These are phyloP conservation scores for Dastarcus helophoroides DNA, from an alignment of 2,888 invertebrate species.

Conservation along the genomic window DNA sequence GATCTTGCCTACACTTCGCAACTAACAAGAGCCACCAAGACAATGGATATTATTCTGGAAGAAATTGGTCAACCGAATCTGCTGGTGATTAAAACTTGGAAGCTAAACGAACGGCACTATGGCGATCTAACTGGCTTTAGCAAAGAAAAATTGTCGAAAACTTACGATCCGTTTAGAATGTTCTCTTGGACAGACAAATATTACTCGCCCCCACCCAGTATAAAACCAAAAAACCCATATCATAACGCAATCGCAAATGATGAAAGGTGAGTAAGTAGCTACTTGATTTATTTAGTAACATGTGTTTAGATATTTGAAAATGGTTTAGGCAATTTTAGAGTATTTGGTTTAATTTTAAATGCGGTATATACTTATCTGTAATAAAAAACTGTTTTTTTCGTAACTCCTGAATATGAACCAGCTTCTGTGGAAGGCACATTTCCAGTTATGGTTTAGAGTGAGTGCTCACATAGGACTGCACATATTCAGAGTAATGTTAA, in stretches of 20 bases:
- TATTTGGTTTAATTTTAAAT: no score
- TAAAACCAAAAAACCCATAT: conserved; percentile 64
- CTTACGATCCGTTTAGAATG: conserved; percentile 67
- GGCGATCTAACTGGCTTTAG: conserved; percentile 77
- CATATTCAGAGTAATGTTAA: no score
- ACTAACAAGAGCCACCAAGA: conserved; percentile 64
- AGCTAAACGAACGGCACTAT: conserved; percentile 79
- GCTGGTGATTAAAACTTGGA: conserved; percentile 64
- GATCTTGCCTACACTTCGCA: conserved; percentile 75
- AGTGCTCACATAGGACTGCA: no score
- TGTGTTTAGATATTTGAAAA: no score
- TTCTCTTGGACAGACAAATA: conserved; percentile 79
- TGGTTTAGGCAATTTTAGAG: no score
- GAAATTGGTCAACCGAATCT: conserved; percentile 56
- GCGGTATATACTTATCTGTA: no score
- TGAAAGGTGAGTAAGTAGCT: no score
- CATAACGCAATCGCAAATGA: conserved; percentile 63
- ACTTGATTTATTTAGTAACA: no score
- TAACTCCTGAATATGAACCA: no score
- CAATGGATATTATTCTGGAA: conserved; percentile 54
- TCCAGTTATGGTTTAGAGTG: no score
- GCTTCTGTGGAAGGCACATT: no score
- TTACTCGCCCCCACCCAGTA: conserved; percentile 70
- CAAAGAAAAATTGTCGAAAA: conserved; percentile 73
- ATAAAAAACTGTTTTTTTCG: no score